Evolutionary conservation across 2,797 vertebrate species (phyloP), one percentile per base, ranked within the genome.

Genomic region (Sebastolobus altivelis): DNA sequence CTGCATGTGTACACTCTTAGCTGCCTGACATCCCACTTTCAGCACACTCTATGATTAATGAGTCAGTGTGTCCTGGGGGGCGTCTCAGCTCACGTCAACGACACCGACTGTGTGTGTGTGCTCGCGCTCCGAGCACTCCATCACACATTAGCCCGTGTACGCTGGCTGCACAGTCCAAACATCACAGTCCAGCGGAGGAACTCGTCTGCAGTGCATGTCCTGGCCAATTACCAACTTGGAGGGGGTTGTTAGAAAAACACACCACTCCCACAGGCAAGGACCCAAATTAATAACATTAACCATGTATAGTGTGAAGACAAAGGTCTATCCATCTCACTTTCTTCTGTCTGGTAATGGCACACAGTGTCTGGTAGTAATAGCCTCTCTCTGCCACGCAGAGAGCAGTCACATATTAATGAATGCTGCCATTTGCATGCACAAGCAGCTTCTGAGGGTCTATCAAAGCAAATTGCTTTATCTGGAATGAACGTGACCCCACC

Each of bases 401-500:
- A 85, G 85, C 79, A 77, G 85, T 49, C 85, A 74, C 81, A 88
- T 81, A 81, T 87, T 94, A 94, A 95, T 93, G 88, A 94, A 91
- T 72, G 80, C 72, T 62, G 77, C 86, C 88, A 93, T 95, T 94
- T 91, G 87, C 85, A 93, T 93, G 90, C 89, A 61, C 85, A 84
- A 87, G 91, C 80, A 77, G 89, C 84, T 90, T 89, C 87, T 77
- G 76, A 93, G 86, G 86, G 87, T 94, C 89, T 87, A 93, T 93
- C 84, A 89, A 81, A 88, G 89, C 86, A 94, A 95, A 95, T 90
- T 92, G 89, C 88, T 91, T 92, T 81, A 91, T 93, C 74, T 86
- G 87, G 78, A 81, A 81, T 84, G 82, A 91, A 92, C 79, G 66
- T 88, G 91, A 94, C 90, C 89, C 75, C 65, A 49, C 67, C 83